These are phyloP conservation scores for Mythimna impura DNA, from an alignment of 2,888 invertebrate species.

Conservation along the genomic window DNA sequence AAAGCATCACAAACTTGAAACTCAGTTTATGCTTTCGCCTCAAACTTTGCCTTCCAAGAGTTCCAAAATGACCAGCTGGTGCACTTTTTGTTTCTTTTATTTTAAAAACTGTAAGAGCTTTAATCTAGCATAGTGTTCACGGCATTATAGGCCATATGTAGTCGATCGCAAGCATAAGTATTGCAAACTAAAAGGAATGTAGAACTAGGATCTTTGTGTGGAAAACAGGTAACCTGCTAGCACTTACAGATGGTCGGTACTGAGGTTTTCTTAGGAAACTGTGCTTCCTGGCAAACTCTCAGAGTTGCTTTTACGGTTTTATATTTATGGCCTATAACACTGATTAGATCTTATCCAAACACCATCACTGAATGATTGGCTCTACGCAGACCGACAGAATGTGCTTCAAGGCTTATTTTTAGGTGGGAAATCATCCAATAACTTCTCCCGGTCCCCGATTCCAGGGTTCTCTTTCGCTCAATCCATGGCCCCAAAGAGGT, in stretches of 20 bases:
- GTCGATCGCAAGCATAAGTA: conserved; percentile 17
- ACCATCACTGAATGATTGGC: no score
- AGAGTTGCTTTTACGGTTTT: background rate
- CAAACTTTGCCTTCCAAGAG: conserved; percentile 13
- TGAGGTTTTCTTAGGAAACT: background rate
- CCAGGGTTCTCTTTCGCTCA: no score
- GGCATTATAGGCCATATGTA: conserved; percentile 2
- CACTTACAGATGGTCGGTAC: background rate
- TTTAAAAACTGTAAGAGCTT: background rate
- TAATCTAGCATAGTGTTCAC: conserved; percentile 36
- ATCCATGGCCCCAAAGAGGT: no score
- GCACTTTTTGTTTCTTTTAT: background rate
- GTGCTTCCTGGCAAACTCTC: background rate
- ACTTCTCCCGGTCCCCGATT: no score
- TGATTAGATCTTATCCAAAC: no score
- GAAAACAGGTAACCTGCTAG: background rate
- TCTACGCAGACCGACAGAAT: no score
- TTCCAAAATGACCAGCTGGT: conserved; percentile 2
- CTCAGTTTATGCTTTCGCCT: background rate
- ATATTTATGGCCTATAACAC: no score
- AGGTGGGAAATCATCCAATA: no score
- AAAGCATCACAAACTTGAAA: background rate
- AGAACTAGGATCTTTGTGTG: background rate
- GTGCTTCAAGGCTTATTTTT: no score
- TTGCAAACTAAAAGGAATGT: conserved; percentile 27